phyloP scores from a whole-genome alignment of 2,888 invertebrate species.

The Balanococcus diminutus region DNA sequence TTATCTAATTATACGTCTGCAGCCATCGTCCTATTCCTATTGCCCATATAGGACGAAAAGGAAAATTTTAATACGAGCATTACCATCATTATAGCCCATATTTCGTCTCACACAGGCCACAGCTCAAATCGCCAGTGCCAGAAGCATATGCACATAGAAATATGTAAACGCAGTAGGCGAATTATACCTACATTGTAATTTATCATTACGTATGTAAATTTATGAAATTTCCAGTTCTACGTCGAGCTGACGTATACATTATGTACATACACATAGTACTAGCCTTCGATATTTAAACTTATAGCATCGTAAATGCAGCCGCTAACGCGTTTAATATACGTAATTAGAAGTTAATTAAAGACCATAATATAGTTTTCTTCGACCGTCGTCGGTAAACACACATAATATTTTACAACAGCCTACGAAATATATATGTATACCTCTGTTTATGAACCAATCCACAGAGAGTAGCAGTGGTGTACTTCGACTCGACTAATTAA shows the following conservation, averaged over 20 bases:
- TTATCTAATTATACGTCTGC: not conserved
- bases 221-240: slow-evolving; percentile 37
- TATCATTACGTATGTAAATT: slow-evolving; percentile 48
- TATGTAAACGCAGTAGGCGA: slow-evolving; percentile 41
- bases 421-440: not conserved
- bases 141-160: not conserved
- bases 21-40: not conserved
- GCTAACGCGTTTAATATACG: slow-evolving; percentile 19
- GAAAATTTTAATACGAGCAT: not conserved
- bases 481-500: not conserved
- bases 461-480: too few relatives aligned
- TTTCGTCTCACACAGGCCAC: not conserved
- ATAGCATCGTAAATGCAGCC: not conserved
- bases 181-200: slow-evolving; percentile 42
- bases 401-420: not conserved
- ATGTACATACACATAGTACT: not conserved
- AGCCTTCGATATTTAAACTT: slow-evolving; percentile 30
- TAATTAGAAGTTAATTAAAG: slow-evolving; percentile 26
- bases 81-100: not conserved
- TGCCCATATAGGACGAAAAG: not conserved
- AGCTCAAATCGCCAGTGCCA: not conserved
- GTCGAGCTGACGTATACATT: not conserved
- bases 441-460: not conserved
- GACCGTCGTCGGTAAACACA: not conserved
- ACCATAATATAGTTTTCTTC: not conserved